phyloP scores from a whole-genome alignment of 1,140 invertebrate genomes.

The Drosophila athabasca region DNA sequence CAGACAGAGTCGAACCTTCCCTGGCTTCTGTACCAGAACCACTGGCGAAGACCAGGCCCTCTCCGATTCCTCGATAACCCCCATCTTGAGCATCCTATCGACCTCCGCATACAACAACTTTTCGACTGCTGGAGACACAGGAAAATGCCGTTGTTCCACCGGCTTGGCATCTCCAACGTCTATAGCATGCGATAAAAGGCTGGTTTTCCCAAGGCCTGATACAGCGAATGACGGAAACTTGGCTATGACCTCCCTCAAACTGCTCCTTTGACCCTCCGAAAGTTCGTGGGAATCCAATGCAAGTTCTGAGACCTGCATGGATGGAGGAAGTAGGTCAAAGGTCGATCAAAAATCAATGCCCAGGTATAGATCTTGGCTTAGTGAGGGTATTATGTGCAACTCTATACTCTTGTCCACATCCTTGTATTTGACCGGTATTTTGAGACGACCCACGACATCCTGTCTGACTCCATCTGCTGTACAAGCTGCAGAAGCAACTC shows the following conservation, averaged over 20 bases:
- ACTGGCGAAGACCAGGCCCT: no score
- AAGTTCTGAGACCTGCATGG: not conserved
- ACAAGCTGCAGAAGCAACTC: not conserved
- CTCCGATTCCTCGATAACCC: slow-evolving; percentile 47
- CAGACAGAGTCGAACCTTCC: no score
- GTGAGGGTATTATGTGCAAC: not conserved
- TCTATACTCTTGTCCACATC: no score
- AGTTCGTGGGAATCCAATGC: not conserved
- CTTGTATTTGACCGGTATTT: not conserved
- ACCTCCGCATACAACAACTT: slow-evolving; percentile 41
- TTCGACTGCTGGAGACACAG: slow-evolving; percentile 53
- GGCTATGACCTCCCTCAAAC: not conserved
- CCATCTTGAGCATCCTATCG: slow-evolving; percentile 55
- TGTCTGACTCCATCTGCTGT: not conserved
- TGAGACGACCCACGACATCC: not conserved
- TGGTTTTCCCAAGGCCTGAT: not conserved
- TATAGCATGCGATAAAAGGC: not conserved
- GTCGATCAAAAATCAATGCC: not conserved
- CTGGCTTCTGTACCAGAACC: no score
- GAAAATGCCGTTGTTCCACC: slow-evolving; percentile 56
- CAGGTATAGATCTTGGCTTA: slow-evolving; percentile 3
- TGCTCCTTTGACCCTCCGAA: not conserved
- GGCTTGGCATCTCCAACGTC: slow-evolving; percentile 55
- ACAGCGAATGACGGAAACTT: slow-evolving; percentile 4
- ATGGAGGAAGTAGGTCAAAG: not conserved